Percentiles rank a stretch among this genome's conserved stretches.
These are phyloP conservation scores for Ceyx melanurus DNA, from an alignment of 2,113 vertebrate species.

Conservation along the genomic window DNA sequence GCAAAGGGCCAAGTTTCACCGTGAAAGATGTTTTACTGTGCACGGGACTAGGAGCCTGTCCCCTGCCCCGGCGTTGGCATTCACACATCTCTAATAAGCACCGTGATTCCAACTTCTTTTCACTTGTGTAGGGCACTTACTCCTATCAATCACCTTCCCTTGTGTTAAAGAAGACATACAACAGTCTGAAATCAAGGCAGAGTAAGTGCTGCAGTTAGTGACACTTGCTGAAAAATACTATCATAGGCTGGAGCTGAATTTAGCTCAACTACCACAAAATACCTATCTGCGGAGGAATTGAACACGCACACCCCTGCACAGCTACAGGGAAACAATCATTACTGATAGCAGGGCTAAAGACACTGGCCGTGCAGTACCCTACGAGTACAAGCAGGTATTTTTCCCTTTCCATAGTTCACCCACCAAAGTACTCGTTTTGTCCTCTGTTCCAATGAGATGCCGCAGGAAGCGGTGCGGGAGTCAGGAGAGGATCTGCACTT, in stretches of 20 bases:
- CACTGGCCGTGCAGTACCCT: not conserved
- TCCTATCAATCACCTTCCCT: not conserved
- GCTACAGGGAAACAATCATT: not conserved
- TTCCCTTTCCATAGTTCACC: not conserved
- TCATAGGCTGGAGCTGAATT: not conserved
- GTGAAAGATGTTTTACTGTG: not conserved
- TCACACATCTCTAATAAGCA: not conserved
- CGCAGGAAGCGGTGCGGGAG: not conserved
- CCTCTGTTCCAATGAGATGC: not conserved
- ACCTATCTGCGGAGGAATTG: not conserved
- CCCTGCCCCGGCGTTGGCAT: not conserved
- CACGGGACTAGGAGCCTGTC: not conserved
- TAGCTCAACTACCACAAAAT: not conserved
- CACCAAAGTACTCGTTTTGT: not conserved
- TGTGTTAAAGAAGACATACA: not conserved
- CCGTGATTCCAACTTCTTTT: not conserved
- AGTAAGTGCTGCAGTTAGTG: not conserved
- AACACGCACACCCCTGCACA: not conserved
- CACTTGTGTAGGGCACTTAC: not conserved
- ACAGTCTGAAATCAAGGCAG: not conserved
- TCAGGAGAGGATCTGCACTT: not conserved
- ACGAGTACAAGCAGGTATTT: not conserved
- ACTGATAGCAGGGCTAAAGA: not conserved
- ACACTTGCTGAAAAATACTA: not conserved
- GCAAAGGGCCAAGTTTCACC: not conserved